A percentile compares a stretch with the other conserved stretches of the same genome.
phyloP scores from a whole-genome alignment of 2,888 invertebrate genomes.

The Erebia palarica region DNA sequence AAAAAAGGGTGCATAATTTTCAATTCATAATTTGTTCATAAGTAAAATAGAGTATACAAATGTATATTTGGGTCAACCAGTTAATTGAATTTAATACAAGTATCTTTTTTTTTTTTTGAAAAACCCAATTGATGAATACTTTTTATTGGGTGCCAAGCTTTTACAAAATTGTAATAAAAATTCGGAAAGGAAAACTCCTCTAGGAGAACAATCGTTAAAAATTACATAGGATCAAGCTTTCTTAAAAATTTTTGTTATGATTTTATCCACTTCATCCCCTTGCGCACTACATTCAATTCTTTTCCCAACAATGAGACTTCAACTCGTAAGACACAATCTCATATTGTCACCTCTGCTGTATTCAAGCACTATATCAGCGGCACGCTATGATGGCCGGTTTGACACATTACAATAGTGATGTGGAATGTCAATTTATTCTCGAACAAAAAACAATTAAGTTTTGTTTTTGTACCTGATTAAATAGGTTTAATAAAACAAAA shows the following conservation, averaged over 20 bases:
- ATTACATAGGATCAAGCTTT: neutral
- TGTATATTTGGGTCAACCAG: neutral
- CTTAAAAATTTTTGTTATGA: neutral
- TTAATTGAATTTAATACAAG: constrained; percentile 10
- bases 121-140: too few species aligned
- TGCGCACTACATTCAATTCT: too few species aligned
- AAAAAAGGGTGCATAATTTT: constrained; percentile 7
- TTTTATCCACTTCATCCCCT: too few species aligned
- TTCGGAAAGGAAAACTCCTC: neutral
- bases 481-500: too few species aligned
- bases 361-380: neutral
- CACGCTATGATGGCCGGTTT: too few species aligned
- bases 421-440: too few species aligned
- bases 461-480: too few species aligned
- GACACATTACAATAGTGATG: too few species aligned
- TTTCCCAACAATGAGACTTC: neutral
- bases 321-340: neutral
- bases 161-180: too few species aligned
- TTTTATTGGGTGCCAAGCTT: neutral
- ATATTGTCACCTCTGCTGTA: neutral
- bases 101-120: neutral
- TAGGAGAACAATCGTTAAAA: neutral
- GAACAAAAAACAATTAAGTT: too few species aligned
- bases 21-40: constrained; percentile 13
- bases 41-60: constrained; percentile 3